Evolutionary conservation across 1,140 invertebrate genomes (phyloP), one percentile per base, ranked within the genome.

Genomic region (Gryon sp.): DNA sequence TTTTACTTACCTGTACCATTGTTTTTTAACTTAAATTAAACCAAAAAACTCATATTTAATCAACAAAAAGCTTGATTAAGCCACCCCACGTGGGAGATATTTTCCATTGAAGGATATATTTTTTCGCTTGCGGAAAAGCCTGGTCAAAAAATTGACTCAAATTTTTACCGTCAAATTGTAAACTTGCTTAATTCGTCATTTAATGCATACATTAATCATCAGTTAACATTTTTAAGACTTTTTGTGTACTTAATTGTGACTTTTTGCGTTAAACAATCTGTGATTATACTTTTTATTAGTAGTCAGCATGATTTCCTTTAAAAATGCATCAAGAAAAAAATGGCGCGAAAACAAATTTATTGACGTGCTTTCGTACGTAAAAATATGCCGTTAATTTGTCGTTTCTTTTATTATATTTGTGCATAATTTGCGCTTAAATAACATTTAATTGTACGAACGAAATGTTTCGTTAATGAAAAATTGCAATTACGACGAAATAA

Each of bases 51-150:
- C 86, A 88, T 88, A 86, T 88, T 86, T 85, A 88, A 87, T 86
- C 81, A 88, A 88, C 82, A 83, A 86, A 88, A 88, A 83, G 84
- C 85, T 83, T 81, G 86, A 87, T 88, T 86, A 88, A 88, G 73
- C 81, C 77, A 80, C 82, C 83, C 87, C 87, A 88, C 87, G 86
- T 88, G 87, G 86, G 86, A 88, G 84, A 86, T 88, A 88, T 88
- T 88, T 88, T 88, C 86, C 86, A 87, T 87, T 83, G 82, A 82
- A 81, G 86, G 85, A 80, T 87, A 83, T 88, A 88, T 88, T 88
- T 87, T 87, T 86, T 88, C 85, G 83, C 83, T 80, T 69, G 82
- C 70, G 65, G 85, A 85, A 86, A 87, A 88, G 84, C 82, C 81
- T 84, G 74, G 82, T 88, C 86, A 88, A 84, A 73, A 78, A 79